Percentiles rank a stretch among this genome's conserved stretches.
phyloP scores from a whole-genome alignment of 1,140 invertebrate species.

The Bombus terrestris region DNA sequence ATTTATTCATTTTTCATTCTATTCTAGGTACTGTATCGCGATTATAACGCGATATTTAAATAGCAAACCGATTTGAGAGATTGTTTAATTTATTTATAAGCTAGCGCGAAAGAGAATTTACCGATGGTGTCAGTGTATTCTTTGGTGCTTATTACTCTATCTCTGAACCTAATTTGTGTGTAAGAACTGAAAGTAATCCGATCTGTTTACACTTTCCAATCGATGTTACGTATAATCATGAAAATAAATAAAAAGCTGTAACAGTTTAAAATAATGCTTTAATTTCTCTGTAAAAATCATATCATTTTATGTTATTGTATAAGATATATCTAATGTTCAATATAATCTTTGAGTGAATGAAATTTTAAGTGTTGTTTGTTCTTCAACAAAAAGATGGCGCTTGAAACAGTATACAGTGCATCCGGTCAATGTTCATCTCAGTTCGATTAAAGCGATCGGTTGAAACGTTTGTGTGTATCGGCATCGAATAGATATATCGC shows the following conservation, averaged over 20 bases:
- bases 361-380: conserved; percentile 1
- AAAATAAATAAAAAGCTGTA: background rate
- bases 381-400: background rate
- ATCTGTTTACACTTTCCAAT: conserved; percentile 1
- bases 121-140: background rate
- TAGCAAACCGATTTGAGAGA: conserved; percentile 17
- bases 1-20: conserved; percentile 34
- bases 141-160: background rate
- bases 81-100: conserved; percentile 37
- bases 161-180: background rate
- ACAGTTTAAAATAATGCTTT: background rate
- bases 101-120: conserved; percentile 10
- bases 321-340: background rate
- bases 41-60: conserved; percentile 47
- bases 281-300: background rate
- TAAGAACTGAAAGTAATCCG: background rate
- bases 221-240: background rate
- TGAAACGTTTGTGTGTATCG: background rate
- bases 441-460: conserved; percentile 1
- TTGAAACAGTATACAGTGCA: conserved; percentile 4
- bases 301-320: background rate
- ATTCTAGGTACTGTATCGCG: conserved; percentile 56
- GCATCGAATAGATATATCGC: background rate
- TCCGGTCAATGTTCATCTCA: background rate
- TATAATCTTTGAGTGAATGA: background rate